These are phyloP conservation scores for Zaprionus bogoriensis DNA, from an alignment of 2,888 invertebrate species.

Conservation along the genomic window DNA sequence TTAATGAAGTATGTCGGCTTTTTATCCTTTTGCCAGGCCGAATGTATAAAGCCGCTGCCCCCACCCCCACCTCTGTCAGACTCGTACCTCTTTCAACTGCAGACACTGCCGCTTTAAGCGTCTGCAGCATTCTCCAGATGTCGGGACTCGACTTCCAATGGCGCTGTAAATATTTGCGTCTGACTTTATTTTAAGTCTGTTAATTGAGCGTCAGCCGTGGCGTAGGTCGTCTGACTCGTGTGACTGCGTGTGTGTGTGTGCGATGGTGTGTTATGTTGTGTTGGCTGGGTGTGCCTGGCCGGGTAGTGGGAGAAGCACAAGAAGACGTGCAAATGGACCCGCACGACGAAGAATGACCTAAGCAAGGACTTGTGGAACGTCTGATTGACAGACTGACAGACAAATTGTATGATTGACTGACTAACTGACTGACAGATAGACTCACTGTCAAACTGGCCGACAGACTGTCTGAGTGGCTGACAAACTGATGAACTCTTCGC, in stretches of 20 bases:
- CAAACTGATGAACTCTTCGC: background rate
- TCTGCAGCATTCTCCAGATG: slow-evolving; percentile 24
- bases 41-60: slow-evolving; percentile 7
- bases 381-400: background rate
- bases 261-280: background rate
- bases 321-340: background rate
- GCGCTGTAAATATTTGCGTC: slow-evolving; percentile 55
- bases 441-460: background rate
- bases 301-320: background rate
- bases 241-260: background rate
- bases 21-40: slow-evolving; percentile 56
- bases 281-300: background rate
- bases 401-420: background rate
- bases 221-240: background rate
- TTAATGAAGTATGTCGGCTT: slow-evolving; percentile 71
- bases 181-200: slow-evolving; percentile 59
- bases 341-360: background rate
- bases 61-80: background rate
- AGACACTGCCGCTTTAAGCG: background rate
- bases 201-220: slow-evolving; percentile 52
- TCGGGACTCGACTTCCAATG: slow-evolving; percentile 13
- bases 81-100: no score
- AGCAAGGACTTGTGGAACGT: background rate
- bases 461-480: background rate
- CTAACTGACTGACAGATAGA: background rate